Base-by-base conservation (phyloP, 2,113 vertebrate species). In the Ceuthmochares aereus region DNA sequence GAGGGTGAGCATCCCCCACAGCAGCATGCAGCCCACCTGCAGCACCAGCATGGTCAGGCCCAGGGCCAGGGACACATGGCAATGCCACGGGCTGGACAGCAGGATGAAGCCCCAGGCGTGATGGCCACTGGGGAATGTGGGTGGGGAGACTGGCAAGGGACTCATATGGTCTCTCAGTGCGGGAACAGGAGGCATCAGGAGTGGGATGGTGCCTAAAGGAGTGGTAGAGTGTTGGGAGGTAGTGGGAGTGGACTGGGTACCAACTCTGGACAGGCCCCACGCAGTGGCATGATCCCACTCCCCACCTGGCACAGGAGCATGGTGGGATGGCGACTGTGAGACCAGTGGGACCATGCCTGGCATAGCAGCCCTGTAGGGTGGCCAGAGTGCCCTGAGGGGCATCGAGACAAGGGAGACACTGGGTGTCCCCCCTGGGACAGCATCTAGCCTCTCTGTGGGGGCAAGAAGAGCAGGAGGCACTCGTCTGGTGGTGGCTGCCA, bases 41-140 rank as follows among this genome's bases (percentile, higher is more conserved):
- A 98, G 78, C 4, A 93, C 75, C 69, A 99, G 87, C 34, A 97
- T 7, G 0, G 74, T 12, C 9, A 95, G 70, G 42, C 98, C 98
- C 29, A 96, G 90, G 32, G 96, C 91, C 47, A 97, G 34, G 56
- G 90, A 66, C 12, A 72, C 27, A 62, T 45, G 88, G 95, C 98
- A 99, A 22, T 91, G 88, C 47, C 8, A 2, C 4, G 72, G 75
- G 12, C 21, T 14, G 58, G 43, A 26, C 22, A 12, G 5, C 18
- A 72, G 64, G 18, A 36, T 2, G 3, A 59, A 64, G 40, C 26
- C 66, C 76, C 60, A 40, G 55, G 32, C 6, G 3, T 3, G 88
- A n/a, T 4, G 63, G 17, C 55, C 6, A 0, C n/a, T 10, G 47
- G 21, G 60, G 23, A 7, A 14, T 12, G 8, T n/a, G 36, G 82